Conservation (phyloP, 2,797 vertebrate genomes). For the Numenius phaeopus region DNA sequence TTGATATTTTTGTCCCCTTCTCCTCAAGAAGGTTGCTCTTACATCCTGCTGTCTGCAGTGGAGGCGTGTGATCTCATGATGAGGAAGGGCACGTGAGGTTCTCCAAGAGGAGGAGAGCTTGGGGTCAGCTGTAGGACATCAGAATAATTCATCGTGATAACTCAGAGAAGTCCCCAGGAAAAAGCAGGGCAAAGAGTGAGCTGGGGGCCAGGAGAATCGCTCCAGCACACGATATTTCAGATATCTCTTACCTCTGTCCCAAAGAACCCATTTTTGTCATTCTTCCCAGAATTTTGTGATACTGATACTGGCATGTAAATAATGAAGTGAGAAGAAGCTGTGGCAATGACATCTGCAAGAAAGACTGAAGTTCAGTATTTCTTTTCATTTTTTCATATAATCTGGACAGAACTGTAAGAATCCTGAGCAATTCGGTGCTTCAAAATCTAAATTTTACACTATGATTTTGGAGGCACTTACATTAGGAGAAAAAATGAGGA, state of each 20-base stretch:
- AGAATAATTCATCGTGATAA: neutral
- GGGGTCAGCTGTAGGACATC: neutral
- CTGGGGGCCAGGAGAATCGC: neutral
- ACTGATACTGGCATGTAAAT: neutral
- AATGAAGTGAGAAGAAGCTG: neutral
- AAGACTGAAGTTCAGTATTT: neutral
- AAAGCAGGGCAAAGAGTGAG: neutral
- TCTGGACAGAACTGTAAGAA: neutral
- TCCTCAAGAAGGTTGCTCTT: neutral
- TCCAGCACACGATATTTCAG: neutral
- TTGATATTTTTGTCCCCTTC: neutral
- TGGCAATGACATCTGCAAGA: neutral
- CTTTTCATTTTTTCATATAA: neutral
- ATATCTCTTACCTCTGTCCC: neutral
- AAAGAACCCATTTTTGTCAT: neutral
- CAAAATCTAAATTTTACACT: neutral
- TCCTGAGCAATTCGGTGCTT: neutral
- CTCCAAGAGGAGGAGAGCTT: neutral
- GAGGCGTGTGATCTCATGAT: neutral
- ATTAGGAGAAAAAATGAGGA: neutral
- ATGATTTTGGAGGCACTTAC: neutral
- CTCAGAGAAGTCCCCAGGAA: neutral
- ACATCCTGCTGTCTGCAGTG: neutral
- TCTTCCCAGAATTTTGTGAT: neutral
- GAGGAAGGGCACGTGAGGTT: neutral